Base-by-base conservation (phyloP, 1,140 invertebrate species). In the Atta texana region DNA sequence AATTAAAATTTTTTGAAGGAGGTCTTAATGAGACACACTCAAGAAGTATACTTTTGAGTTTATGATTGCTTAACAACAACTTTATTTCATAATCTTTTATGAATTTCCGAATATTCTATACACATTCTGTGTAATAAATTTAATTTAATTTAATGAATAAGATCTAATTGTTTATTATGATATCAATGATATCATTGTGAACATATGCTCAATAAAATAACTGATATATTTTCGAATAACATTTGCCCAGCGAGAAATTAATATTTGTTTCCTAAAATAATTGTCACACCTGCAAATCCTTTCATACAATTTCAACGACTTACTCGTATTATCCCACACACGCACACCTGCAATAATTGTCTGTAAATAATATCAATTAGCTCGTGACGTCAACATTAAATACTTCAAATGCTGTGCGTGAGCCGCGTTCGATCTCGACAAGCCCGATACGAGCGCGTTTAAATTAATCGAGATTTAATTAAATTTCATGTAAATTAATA, bases 391-490 rank as follows among this genome's bases (percentile, higher is more conserved):
- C 44, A 74, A 61, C 53, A 39, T 82, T 82, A 82, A 82, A 82
- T 66, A 34, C 63, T 59, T 85, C 3, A 69, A 85, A 69, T 87
- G 24, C 81, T 85, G 5, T 24, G 14, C 44, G 44, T 31, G 12
- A 18, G 14, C n/a, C 31, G 68, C 44, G 44, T 53, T 31, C 28
- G 3, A 39, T 61, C 71, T 18, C 28, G 44, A 34, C 77, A 44
- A 31, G 49, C 18, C 18, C 24, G 39, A 64, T 16, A n/a, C 66
- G 39, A 18, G 55, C 18, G 44, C 49, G 71, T 51, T 74, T 84
- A 75, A 74, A 84, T 84, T 84, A 84, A 84, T 74, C 80, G 14
- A 74, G 14, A 75, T 84, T 84, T 74, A 84, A 84, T 84, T 84
- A 84, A 84, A 75, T 84, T 74, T 84, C 28, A 63, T 61, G 69